phyloP scores from a whole-genome alignment of 2,797 vertebrate species.

The Enteromius thamalakanensis region DNA sequence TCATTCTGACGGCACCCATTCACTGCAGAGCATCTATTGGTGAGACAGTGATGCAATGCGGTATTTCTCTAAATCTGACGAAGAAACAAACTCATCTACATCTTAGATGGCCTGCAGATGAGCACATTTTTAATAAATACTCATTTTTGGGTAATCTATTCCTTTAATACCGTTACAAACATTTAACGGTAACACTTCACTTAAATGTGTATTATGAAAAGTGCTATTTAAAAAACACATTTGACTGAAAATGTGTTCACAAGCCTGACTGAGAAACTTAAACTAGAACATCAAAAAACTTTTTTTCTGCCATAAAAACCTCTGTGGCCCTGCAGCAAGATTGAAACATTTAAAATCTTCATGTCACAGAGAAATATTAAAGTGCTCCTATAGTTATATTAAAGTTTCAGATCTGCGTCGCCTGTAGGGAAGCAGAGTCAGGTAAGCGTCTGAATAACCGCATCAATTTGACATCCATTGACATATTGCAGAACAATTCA shows the following conservation, averaged over 20 bases:
- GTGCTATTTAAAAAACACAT: neutral
- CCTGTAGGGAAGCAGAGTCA: slow-evolving; percentile 11
- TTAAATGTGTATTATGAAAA: neutral
- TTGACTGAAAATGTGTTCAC: neutral
- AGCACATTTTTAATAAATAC: neutral
- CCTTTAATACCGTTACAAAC: neutral
- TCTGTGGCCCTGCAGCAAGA: neutral
- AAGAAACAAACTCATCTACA: neutral
- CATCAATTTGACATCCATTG: slow-evolving; percentile 30
- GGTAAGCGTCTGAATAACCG: neutral
- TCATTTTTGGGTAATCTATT: neutral
- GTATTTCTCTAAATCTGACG: neutral
- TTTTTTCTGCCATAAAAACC: neutral
- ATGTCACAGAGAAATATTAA: slow-evolving; percentile 3
- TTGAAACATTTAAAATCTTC: neutral
- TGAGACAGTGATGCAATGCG: neutral
- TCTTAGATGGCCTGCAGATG: neutral
- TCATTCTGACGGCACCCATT: neutral
- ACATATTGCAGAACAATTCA: slow-evolving; percentile 33
- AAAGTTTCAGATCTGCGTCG: neutral
- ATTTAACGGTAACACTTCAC: neutral
- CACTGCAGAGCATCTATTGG: neutral
- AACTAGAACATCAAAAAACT: neutral
- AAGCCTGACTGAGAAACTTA: neutral
- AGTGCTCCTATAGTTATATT: neutral